Evolutionary conservation across 2,113 vertebrate species (phyloP), one percentile per base, ranked within the genome.

Genomic region (Poicephalus gulielmi): DNA sequence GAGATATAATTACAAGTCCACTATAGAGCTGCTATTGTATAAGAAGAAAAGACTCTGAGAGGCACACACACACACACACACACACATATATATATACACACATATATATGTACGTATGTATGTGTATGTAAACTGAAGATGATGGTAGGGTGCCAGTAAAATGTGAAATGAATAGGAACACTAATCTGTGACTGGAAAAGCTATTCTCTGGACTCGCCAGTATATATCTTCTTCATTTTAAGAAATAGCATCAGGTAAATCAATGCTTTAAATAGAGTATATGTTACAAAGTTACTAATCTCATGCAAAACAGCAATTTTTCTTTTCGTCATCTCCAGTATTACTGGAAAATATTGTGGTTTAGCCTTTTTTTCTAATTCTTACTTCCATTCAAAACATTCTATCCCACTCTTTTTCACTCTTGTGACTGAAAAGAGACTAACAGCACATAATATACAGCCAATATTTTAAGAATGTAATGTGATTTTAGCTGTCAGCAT

Each of bases 1-100:
- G 55, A 89, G 66, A 55, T 78, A 16, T 13, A 83, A 76, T 23
- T 59, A 24, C 3, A 27, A 39, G 19, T 44, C 33, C 30, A 10
- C 68, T 60, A 27, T 4, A 23, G 25, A 83, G 25, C 28, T 76
- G 49, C 4, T n/a, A n/a, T n/a, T 39, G 23, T n/a, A 41, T 7
- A 62, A 49, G 43, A 77, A 53, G 13, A 59, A 59, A 77, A 81
- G 8, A 37, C 23, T 37, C n/a, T 50, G 44, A 77, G 12, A 75
- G 11, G 69, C 19, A 20, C 30, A 55, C 30, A 53, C 28, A 30
- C 16, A 30, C 25, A 52, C 50, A 16, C 50, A 78, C 10, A 39
- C 17, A 24, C 1, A 6, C 13, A 28, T 3, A 39, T 30, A 50
- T 2, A 5, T 27, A 28, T 3, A 39, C 1, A 6, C 17, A 28